phyloP scores from a whole-genome alignment of 2,113 vertebrate genomes.

The Odocoileus hemionus region DNA sequence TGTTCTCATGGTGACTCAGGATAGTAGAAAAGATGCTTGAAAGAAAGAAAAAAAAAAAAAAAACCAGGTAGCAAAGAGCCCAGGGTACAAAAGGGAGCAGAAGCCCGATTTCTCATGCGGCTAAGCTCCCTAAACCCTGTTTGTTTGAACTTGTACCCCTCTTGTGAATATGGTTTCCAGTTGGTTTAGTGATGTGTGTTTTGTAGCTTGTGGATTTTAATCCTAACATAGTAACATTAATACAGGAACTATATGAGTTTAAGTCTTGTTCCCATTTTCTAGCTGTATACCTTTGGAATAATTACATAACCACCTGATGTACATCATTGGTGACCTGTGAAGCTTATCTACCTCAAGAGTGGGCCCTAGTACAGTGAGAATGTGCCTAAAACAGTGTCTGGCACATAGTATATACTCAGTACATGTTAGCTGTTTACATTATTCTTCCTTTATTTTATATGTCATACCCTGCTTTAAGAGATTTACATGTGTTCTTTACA shows the following conservation, averaged over 20 bases:
- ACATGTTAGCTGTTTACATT: background rate
- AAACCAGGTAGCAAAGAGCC: background rate
- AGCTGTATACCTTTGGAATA: background rate
- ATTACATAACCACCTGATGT: rapidly evolving
- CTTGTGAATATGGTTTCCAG: background rate
- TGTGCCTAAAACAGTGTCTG: background rate
- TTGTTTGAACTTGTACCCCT: background rate
- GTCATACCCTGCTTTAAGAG: background rate
- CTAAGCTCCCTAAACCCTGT: background rate
- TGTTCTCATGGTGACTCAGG: background rate
- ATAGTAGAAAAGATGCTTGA: background rate
- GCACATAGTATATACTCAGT: background rate
- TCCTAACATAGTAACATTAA: background rate
- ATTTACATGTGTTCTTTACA: background rate
- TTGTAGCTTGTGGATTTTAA: constrained; percentile 1
- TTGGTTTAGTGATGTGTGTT: background rate
- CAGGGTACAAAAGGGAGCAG: background rate
- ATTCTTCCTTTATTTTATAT: background rate
- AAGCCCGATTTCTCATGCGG: background rate
- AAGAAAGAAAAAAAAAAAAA: background rate
- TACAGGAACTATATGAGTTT: background rate
- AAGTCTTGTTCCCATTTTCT: background rate
- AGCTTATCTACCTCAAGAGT: background rate
- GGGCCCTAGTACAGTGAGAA: background rate
- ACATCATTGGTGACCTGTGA: background rate